Base-by-base conservation (phyloP, 2,113 vertebrate genomes). In the Periophthalmodon schlosseri region DNA sequence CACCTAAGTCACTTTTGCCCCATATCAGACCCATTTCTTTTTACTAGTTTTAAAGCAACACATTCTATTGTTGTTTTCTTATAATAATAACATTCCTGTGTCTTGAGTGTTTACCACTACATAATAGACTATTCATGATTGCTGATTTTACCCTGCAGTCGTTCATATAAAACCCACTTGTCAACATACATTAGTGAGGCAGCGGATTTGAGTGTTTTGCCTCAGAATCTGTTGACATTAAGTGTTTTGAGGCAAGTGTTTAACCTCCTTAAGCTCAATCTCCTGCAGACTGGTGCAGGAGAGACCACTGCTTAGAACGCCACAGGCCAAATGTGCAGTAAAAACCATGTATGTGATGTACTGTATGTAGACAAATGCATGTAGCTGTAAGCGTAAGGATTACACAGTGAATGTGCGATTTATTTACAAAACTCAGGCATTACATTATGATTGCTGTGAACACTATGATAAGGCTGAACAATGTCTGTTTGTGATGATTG, bases 341-440 rank as follows among this genome's bases (percentile, higher is more conserved):
- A 79, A 87, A 78, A 72, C 89, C 69, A 92, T 91, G 76, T n/a
- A 85, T 79, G 85, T 66, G 79, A 92, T 91, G 77, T n/a, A 44
- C 39, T 44, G 39, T 44, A 84, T 78, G 84, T 64, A 78, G 84
- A 89, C 88, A 90, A 78, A 77, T 5, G 21, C 47, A 49, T 67
- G 3, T 21, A 39, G 28, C 28, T 34, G 13, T 61, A 24, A 61
- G 12, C 58, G 34, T 15, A 63, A 16, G 20, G 21, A 80, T 85
- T 84, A 84, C 75, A 77, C 74, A 65, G 52, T 70, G 75, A 70
- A 70, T 68, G 71, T 82, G 76, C 69, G 21, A 57, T 23, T 12
- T 21, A 57, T 21, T 12, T 57, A 57, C n/a, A 20, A 23, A 57
- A 57, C 21, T 21, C 54, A 57, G 9, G 34, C 34, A 36, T 36